Evolutionary conservation across 2,113 vertebrate genomes (phyloP), one percentile per base, ranked within the genome.

Genomic region (Columbina picui): DNA sequence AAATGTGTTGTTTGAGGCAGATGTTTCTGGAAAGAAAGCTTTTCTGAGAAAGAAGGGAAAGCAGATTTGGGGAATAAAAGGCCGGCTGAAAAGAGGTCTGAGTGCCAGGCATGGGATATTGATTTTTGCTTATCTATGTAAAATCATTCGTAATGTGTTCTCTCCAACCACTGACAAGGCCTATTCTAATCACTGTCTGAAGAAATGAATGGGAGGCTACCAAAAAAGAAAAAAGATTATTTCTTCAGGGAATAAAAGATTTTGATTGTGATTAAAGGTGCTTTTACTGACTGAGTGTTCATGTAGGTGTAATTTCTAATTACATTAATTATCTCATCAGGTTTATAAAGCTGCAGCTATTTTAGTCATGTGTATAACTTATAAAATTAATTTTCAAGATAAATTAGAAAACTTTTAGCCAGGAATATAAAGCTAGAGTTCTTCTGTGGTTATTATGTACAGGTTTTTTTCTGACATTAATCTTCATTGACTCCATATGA

Each of bases 71-170:
- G 69, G 47, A 89, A 26, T 20, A 5, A 88, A 94, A 90, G 63
- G 39, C 93, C 88, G 91, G 38, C 45, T 85, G 43, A 73, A 87
- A 65, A 84, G 34, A 56, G 18, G 70, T 91, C 75, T 53, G 49
- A 94, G 69, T 96, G 68, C 79, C 79, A 90, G 90, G 63, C 97
- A 90, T 63, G 38, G 36, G 84, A 53, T 96, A 97, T 81, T 89
- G 96, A 95, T 93, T 95, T 87, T 79, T 69, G 20, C n/a, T 84
- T 45, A 89, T 26, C 52, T 85, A 14, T 68, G 56, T 87, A 90
- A 96, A 96, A 96, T 85, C 70, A 69, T 91, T 95, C 81, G 84
- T 97, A 93, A 96, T 79, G 57, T 89, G 34, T 63, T 87, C 49
- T 90, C 59, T 84, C 39, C 39, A 81, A 39, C 67, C 50, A 89